Conservation (phyloP, 2,888 invertebrate species). For the Eueremaeus valkanovi region DNA sequence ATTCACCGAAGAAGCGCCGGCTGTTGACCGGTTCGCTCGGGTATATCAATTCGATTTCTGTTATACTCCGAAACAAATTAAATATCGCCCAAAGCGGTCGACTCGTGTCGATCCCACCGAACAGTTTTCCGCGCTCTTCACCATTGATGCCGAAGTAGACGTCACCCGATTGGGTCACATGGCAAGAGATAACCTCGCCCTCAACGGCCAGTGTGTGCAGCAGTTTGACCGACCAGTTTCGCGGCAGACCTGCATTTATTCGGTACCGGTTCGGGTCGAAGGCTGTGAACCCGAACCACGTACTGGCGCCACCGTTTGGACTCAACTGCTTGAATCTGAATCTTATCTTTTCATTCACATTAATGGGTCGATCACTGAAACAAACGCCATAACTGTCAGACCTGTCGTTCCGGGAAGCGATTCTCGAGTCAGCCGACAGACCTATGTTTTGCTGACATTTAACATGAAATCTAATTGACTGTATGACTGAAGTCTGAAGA, state of each 20-base stretch:
- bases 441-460: too few relatives aligned
- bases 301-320: conserved; percentile 97
- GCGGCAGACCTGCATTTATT: conserved; percentile 71
- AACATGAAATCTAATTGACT: too few relatives aligned
- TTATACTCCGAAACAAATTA: conserved; percentile 81
- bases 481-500: too few relatives aligned
- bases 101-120: conserved; percentile 69
- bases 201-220: conserved; percentile 57
- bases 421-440: too few relatives aligned
- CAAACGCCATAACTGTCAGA: too few relatives aligned
- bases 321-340: conserved; percentile 89
- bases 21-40: too few relatives aligned
- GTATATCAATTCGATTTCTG: too few relatives aligned
- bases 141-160: conserved; percentile 94
- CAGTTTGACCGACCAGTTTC: conserved; percentile 97
- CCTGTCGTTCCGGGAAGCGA: too few relatives aligned
- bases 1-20: too few relatives aligned
- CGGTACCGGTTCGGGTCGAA: conserved; percentile 72
- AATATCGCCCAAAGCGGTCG: conserved; percentile 86
- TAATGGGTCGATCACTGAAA: conserved; percentile 79
- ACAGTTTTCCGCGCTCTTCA: conserved; percentile 85
- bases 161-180: conserved; percentile 84
- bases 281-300: conserved; percentile 92
- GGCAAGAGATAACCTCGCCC: conserved; percentile 83
- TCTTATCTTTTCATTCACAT: conserved; percentile 85